Evolutionary conservation across 2,113 vertebrate genomes (phyloP), one percentile per base, ranked within the genome.

Genomic region (Litocranius walleri): DNA sequence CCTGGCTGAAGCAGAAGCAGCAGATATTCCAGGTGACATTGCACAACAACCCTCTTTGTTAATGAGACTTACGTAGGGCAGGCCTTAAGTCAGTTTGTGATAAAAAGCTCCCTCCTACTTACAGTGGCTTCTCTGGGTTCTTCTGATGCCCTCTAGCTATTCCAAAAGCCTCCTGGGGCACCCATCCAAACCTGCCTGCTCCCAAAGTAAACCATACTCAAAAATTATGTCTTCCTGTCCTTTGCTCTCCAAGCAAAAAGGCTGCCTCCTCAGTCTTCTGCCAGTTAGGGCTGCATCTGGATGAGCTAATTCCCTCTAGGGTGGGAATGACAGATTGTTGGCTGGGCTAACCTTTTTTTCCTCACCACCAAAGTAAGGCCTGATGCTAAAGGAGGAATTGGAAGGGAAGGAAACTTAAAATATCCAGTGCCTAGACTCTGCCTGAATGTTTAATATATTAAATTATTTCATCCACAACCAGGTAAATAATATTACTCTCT

Each of bases 241-340:
- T 95, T 78, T 48, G 88, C 90, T 95, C 77, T 97, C 56, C 92
- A 96, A 90, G 95, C 93, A 84, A 71, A 94, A 82, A 86, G 80
- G 43, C 90, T 74, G 97, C 85, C 88, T 94, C 21, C 91, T 93
- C 82, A 36, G 33, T 33, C 88, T 84, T 19, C 94, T 97, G 97
- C 98, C 97, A 97, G 97, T 94, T 62, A 97, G 82, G 67, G 82
- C 91, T 93, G 82, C 67, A 93, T 94, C n/a, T 89, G 90, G 90
- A 95, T 96, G 97, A 97, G 95, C 95, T 97, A 94, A 97, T 97
- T 96, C 96, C 81, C 94, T 97, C 29, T 81, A 43, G 98, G 95
- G 71, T 50, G 30, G 88, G 83, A 88, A 94, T 89, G 97, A 97
- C 96, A 96, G 97, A 88, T 97, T 91, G n/a, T 90, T 97, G 96